Conservation (phyloP, 92 coral and sea anemone genomes). For the Parazoanthus darwini region DNA sequence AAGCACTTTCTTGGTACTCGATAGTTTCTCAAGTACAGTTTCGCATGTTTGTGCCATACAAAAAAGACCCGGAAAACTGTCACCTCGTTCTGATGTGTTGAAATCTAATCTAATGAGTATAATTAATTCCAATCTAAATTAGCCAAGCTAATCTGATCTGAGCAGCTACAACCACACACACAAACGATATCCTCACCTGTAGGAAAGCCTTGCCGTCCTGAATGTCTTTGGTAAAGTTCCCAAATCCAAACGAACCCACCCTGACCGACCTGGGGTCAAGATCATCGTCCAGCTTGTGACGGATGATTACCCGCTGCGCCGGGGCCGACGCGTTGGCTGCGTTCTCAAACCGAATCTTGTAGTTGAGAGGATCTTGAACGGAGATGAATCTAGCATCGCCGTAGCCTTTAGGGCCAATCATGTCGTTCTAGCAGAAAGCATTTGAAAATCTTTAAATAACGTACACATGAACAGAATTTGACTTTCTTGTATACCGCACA, state of each 20-base stretch:
- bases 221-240: slow-evolving; percentile 58
- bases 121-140: no score
- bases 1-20: no score
- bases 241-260: slow-evolving; percentile 75
- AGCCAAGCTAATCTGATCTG: no score
- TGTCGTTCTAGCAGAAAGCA: slow-evolving; percentile 62
- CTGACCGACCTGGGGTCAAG: slow-evolving; percentile 73
- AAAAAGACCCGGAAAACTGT: no score
- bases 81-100: no score
- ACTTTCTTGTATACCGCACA: neutral
- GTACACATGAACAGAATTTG: neutral
- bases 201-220: no score
- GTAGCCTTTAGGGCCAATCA: slow-evolving; percentile 78
- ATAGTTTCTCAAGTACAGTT: no score
- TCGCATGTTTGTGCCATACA: no score
- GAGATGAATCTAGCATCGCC: slow-evolving; percentile 81
- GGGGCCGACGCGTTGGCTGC: slow-evolving; percentile 84
- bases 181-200: no score
- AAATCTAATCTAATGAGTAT: no score
- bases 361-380: slow-evolving; percentile 53
- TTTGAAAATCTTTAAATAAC: neutral
- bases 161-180: no score
- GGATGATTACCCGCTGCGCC: slow-evolving; percentile 74
- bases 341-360: slow-evolving; percentile 82
- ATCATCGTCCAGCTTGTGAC: slow-evolving; percentile 66